Percentiles rank a stretch among this genome's conserved stretches.
Evolutionary conservation across 2,888 invertebrate genomes (phyloP).

Genomic region (Tanypteryx hageni): DNA sequence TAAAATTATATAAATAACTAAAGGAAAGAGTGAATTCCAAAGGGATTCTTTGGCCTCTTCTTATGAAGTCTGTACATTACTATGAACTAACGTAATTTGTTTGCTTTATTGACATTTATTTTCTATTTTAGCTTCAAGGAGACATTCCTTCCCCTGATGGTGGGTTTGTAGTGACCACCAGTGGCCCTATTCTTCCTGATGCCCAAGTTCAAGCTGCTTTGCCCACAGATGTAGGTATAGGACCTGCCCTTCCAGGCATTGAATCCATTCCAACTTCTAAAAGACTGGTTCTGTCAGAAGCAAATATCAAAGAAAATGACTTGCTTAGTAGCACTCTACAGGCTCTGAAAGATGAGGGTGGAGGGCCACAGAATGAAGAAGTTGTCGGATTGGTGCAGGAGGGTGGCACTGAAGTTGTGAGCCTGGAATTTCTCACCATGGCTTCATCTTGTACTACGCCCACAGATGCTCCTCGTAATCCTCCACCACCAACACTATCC

Average conservation of each 20-base stretch:
- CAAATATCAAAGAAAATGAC: slow-evolving; percentile 24
- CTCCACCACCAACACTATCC: neutral
- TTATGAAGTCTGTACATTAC: too few relatives aligned
- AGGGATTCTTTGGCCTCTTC: too few relatives aligned
- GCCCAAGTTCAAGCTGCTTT: slow-evolving; percentile 21
- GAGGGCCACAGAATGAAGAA: neutral
- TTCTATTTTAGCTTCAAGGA: slow-evolving; percentile 30
- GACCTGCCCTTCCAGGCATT: slow-evolving; percentile 39
- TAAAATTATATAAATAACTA: too few relatives aligned
- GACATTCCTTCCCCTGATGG: slow-evolving; percentile 52
- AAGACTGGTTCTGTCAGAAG: slow-evolving; percentile 39
- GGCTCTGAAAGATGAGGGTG: slow-evolving; percentile 40
- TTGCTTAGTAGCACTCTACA: slow-evolving; percentile 23
- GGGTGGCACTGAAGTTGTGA: slow-evolving; percentile 39
- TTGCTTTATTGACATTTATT: neutral
- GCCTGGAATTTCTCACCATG: slow-evolving; percentile 39
- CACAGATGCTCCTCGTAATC: neutral
- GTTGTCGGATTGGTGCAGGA: neutral
- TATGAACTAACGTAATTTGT: neutral
- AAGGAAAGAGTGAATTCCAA: too few relatives aligned
- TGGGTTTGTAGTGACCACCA: slow-evolving; percentile 49
- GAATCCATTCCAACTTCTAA: slow-evolving; percentile 25
- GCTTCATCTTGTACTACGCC: neutral
- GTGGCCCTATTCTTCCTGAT: slow-evolving; percentile 15
- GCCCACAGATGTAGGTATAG: slow-evolving; percentile 37